Percentiles rank a stretch among this genome's conserved stretches.
These are phyloP conservation scores for Anableps anableps DNA, from an alignment of 2,797 vertebrate genomes.

Conservation along the genomic window DNA sequence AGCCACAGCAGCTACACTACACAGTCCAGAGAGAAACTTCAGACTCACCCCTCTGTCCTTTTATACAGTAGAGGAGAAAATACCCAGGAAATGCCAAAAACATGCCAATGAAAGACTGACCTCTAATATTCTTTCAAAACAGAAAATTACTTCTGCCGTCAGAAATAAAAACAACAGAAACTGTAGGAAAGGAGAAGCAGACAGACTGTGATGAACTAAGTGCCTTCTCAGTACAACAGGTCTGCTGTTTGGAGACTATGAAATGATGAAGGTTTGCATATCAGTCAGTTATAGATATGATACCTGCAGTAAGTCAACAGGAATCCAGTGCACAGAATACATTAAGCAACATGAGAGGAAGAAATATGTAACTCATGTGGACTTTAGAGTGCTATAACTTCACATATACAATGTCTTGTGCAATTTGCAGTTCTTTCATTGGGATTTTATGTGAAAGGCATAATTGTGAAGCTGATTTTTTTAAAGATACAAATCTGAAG, in stretches of 20 bases:
- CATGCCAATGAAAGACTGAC: constrained; percentile 23
- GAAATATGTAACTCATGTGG: neutral
- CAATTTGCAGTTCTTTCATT: neutral
- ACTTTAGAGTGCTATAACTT: neutral
- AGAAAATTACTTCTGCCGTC: constrained; percentile 33
- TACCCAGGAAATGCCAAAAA: constrained; percentile 14
- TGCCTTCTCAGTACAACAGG: constrained; percentile 31
- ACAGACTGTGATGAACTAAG: constrained; percentile 38
- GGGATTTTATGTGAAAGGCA: neutral
- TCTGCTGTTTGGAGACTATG: constrained; percentile 15
- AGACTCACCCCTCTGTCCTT: constrained; percentile 35
- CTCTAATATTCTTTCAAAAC: constrained; percentile 24
- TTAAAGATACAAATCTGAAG: neutral
- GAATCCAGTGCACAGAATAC: neutral
- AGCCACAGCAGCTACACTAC: constrained; percentile 43
- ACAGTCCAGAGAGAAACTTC: constrained; percentile 31
- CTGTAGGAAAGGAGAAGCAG: constrained; percentile 50
- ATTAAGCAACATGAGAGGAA: neutral
- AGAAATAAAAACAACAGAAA: constrained; percentile 36
- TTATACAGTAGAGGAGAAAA: constrained; percentile 29
- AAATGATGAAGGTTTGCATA: constrained; percentile 13
- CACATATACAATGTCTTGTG: neutral
- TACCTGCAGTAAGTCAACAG: neutral
- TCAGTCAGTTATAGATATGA: neutral
- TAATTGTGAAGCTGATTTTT: neutral